Conservation (phyloP, 2,797 vertebrate genomes). For the Adrianichthys oophorus region DNA sequence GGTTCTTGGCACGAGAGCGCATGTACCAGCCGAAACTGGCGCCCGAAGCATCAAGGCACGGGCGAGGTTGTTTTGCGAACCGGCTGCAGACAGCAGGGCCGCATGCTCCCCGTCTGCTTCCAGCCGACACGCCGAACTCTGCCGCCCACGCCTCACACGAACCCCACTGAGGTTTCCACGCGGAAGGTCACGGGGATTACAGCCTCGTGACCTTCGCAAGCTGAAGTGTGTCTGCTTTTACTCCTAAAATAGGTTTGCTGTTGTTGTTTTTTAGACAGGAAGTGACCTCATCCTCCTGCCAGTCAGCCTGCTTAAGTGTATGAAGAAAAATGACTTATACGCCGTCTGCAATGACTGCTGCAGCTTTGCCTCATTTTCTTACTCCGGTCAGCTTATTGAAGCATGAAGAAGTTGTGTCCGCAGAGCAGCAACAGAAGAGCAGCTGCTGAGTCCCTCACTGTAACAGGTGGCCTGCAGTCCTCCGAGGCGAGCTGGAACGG, state of each 20-base stretch:
- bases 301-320: too few relatives aligned
- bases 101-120: slow-evolving; percentile 52
- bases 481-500: slow-evolving; percentile 41
- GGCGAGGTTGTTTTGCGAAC: slow-evolving; percentile 28
- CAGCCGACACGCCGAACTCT: slow-evolving; percentile 55
- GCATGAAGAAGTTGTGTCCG: slow-evolving; percentile 1
- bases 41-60: slow-evolving; percentile 24
- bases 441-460: slow-evolving; percentile 65
- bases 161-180: slow-evolving; percentile 9
- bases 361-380: neutral
- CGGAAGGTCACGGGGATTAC: neutral
- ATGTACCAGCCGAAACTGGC: neutral
- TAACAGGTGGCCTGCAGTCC: slow-evolving; percentile 69
- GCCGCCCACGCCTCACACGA: slow-evolving; percentile 43
- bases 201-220: slow-evolving; percentile 8
- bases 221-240: too few relatives aligned
- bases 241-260: neutral
- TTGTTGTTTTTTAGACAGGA: neutral
- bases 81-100: slow-evolving; percentile 46
- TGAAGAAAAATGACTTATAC: too few relatives aligned
- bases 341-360: neutral
- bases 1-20: neutral
- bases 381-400: slow-evolving; percentile 24
- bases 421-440: slow-evolving; percentile 47
- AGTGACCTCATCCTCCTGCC: too few relatives aligned